A percentile compares a stretch with the other conserved stretches of the same genome.
phyloP scores from a whole-genome alignment of 2,797 vertebrate genomes.

The Phataginus tetradactyla region DNA sequence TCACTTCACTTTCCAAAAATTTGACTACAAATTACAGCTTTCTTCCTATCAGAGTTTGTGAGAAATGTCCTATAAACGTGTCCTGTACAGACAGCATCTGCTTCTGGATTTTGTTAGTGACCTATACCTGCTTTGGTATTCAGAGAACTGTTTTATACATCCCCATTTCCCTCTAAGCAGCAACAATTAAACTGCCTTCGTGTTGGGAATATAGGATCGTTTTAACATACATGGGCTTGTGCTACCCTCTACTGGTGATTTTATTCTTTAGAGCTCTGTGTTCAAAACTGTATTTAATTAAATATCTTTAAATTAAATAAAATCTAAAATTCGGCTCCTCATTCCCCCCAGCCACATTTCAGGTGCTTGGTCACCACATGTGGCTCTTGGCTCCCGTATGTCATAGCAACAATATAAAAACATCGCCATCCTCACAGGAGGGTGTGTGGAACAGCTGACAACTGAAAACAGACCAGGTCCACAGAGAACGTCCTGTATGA shows the following conservation, averaged over 20 bases:
- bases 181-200: not conserved
- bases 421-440: not conserved
- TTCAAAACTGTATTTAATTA: not conserved
- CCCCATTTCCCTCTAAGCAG: not conserved
- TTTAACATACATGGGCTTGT: not conserved
- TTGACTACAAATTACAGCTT: not conserved
- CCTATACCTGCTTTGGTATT: not conserved
- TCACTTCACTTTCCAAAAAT: not conserved
- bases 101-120: not conserved
- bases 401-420: not conserved
- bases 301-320: not conserved
- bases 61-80: not conserved
- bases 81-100: not conserved
- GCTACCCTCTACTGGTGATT: conserved; percentile 68
- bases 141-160: not conserved
- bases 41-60: not conserved
- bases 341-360: not conserved
- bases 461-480: not conserved
- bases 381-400: not conserved
- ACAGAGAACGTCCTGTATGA: not conserved
- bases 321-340: not conserved
- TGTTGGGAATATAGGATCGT: not conserved
- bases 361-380: no score
- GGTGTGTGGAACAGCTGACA: not conserved
- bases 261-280: not conserved